Percentiles rank a stretch among this genome's conserved stretches.
Evolutionary conservation across 2,113 vertebrate genomes (phyloP).

Genomic region (Orcinus orca): DNA sequence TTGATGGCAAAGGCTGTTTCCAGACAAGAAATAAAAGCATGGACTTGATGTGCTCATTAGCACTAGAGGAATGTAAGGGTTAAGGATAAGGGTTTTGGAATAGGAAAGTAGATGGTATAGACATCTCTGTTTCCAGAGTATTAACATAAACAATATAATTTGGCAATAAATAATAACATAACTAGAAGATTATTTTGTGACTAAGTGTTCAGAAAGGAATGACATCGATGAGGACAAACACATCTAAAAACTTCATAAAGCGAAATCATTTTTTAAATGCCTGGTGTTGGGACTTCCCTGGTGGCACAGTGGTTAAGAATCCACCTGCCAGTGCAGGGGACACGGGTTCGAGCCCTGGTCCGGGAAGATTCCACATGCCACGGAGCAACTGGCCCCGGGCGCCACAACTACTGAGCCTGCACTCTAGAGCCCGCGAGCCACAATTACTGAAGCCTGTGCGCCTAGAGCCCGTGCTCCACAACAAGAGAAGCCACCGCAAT

Average conservation of each 20-base stretch:
- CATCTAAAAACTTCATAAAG: neutral
- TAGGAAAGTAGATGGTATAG: neutral
- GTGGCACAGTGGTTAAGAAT: too few species aligned
- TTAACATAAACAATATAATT: neutral
- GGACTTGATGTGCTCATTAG: neutral
- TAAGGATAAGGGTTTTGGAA: constrained; percentile 10
- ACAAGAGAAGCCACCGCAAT: too few species aligned
- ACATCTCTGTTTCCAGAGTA: neutral
- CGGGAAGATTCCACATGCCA: too few species aligned
- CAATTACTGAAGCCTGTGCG: too few species aligned
- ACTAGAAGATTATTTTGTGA: neutral
- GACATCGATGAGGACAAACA: neutral
- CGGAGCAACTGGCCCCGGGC: too few species aligned
- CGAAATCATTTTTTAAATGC: neutral
- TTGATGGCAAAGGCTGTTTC: neutral
- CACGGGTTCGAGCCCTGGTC: too few species aligned
- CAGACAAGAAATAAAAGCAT: constrained; percentile 14
- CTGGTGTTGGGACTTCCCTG: neutral
- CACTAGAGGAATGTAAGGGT: neutral
- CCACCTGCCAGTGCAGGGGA: too few species aligned
- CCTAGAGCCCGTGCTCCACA: too few species aligned
- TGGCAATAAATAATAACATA: neutral
- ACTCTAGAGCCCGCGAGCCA: too few species aligned
- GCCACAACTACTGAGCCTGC: too few species aligned
- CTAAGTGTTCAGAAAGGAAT: neutral